Base-by-base conservation (phyloP, 2,888 invertebrate genomes). In the Calameuta idolon region DNA sequence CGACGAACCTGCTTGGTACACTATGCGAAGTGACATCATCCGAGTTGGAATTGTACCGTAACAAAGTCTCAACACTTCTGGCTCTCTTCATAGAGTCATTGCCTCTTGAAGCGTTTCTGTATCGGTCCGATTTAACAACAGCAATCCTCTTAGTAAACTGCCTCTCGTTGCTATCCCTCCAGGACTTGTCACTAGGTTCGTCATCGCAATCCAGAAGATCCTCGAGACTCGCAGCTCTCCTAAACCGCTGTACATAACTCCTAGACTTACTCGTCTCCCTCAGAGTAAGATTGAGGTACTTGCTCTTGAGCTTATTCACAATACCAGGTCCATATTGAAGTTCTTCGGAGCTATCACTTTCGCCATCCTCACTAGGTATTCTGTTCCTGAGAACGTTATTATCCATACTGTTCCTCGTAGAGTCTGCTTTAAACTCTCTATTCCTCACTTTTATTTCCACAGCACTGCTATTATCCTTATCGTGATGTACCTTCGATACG, bases 291-390 rank as follows among this genome's bases (percentile, higher is more conserved):
- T 96, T 97, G 82, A 98, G 94, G 91, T 97, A 98, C 89, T 97
- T 95, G 89, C 96, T 96, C 90, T 96, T 95, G 84, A 98, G 94
- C 87, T 96, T 96, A 89, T 96, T 97, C 69, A 98, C 98, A 89
- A 98, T 97, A 79, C 98, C 97, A 76, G 98, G 98, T 1, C 98
- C 98, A 93, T 98, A 97, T 89, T 96, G 95, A 79, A 97, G 93
- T 90, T 97, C 97, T 92, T 97, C 97, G 84, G 94, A 94, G 76
- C 94, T 93, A 89, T 94, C 94, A 78, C 93, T 93, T 81, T 93
- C 92, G 76, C 90, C 90, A 73, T 92, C 92, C 69, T 90, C 90
- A 34, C 87, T 91, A 71, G 73, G 69, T 69, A 75, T 69, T 79
- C 69, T 35, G 30, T 37, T 76, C 55, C 34, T 79, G 77, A 15